A percentile compares a stretch with the other conserved stretches of the same genome.
Evolutionary conservation across 2,113 vertebrate genomes (phyloP).

Genomic region (Microtus pennsylvanicus): DNA sequence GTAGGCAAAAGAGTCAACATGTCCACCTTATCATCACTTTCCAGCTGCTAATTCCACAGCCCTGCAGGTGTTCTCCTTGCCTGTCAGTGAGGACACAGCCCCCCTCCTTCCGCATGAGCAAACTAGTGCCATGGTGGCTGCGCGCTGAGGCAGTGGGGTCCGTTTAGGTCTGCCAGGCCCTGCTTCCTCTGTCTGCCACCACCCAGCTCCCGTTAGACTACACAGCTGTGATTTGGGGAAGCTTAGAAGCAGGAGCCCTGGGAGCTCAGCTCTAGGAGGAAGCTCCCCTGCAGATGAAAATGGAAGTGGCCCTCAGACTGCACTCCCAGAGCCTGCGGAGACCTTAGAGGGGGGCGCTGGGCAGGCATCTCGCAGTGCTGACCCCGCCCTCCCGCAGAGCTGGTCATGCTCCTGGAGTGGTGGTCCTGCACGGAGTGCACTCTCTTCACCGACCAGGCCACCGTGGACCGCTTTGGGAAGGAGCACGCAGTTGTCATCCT

Average conservation of each 20-base stretch:
- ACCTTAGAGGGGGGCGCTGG: background rate
- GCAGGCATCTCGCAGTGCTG: background rate
- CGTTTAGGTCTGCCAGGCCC: background rate
- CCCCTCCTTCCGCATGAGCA: background rate
- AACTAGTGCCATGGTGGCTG: background rate
- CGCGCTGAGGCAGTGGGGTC: background rate
- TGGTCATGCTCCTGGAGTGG: slow-evolving; percentile 99
- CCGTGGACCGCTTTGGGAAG: slow-evolving; percentile 93
- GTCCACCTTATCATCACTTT: background rate
- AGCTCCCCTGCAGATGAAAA: background rate
- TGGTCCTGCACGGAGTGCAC: slow-evolving; percentile 98
- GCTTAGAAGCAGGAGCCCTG: too few relatives aligned
- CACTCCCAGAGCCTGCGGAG: background rate
- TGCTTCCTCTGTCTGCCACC: background rate
- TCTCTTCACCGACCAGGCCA: slow-evolving; percentile 94
- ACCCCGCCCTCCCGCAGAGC: slow-evolving; percentile 82
- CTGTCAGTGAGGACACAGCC: too few relatives aligned
- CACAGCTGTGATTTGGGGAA: background rate
- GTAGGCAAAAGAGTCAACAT: background rate
- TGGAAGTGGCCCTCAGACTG: accelerated
- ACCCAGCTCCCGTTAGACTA: background rate
- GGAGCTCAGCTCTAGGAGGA: background rate
- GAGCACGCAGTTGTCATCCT: slow-evolving; percentile 98
- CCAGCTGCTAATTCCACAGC: too few relatives aligned
- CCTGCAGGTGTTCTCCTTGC: background rate